Conservation (phyloP, 2,888 invertebrate genomes). For the Rhynchonema sp. region DNA sequence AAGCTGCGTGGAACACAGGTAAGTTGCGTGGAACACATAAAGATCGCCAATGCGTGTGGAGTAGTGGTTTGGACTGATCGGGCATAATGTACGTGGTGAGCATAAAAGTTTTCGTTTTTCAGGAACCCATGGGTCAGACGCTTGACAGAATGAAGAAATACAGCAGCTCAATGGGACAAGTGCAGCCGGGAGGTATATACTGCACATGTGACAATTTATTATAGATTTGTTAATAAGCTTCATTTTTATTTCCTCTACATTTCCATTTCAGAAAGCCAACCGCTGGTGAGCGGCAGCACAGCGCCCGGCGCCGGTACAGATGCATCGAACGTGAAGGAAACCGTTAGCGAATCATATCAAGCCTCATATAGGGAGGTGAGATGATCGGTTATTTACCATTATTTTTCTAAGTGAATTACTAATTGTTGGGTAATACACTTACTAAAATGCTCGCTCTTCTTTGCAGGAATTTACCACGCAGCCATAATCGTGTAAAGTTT, state of each 20-base stretch:
- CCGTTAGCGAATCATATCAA: not conserved
- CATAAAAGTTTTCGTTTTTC: too few relatives aligned
- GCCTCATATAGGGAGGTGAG: not conserved
- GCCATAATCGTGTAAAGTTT: not conserved
- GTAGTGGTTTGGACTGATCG: too few relatives aligned
- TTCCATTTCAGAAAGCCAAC: not conserved
- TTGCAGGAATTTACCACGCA: not conserved
- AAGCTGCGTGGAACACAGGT: too few relatives aligned
- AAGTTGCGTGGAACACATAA: too few relatives aligned
- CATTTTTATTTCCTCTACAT: too few relatives aligned
- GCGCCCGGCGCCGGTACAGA: not conserved
- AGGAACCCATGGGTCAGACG: constrained; percentile 26
- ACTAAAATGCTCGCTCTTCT: not conserved
- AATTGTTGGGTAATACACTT: not conserved
- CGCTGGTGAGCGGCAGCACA: not conserved
- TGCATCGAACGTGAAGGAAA: not conserved
- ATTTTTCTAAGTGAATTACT: not conserved
- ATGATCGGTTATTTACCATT: not conserved
- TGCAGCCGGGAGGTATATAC: not conserved
- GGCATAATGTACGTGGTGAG: too few relatives aligned
- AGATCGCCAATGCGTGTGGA: too few relatives aligned
- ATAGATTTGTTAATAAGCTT: not conserved
- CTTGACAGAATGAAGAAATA: constrained; percentile 25
- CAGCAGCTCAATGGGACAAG: constrained; percentile 5
- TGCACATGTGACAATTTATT: too few relatives aligned